Evolutionary conservation across 2,888 invertebrate genomes (phyloP), one percentile per base, ranked within the genome.

Genomic region (Athetis lepigone): DNA sequence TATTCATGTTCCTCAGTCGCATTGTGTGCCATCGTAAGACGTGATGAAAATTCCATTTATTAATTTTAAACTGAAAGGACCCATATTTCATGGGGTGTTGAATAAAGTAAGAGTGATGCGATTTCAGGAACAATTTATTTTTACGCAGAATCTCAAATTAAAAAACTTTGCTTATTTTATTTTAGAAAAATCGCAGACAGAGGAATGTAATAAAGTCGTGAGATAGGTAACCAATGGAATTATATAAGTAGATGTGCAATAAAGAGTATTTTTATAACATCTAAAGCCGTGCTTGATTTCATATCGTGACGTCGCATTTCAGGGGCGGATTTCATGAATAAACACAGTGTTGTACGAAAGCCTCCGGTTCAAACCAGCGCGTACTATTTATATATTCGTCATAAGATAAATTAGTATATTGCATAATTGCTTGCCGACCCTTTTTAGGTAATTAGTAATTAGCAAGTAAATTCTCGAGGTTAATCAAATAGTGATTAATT

Each of bases 1-100:
- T 75, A 79, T 79, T 75, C 79, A 77, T 81, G 77, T 74, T 61
- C 36, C 49, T 50, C 56, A 21, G 23, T 59, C 49, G 69, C 73
- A 59, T 75, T 72, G 64, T 78, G 50, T 68, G 51, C 57, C 69
- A 55, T 62, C 60, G 51, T 16, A 61, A 65, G 75, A 70, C 55
- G 64, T 65, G 60, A 75, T 72, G 65, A 60, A 71, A 76, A 75
- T 74, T 72, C 52, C 54, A 55, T 58, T 70, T 51, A 70, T 60
- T 57, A 47, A 61, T 51, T 52, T 61, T 7, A 25, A 60, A 52
- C 19, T 55, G 19, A 52, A 33, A 18, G 13, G 19, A 23, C n/a
- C 33, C 43, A 29, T 72, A 57, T 60, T 65, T 60, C 36, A 70
- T 23, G 19, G 9, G n/a, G 43, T n/a, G 11, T 52, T 68, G 11